Base-by-base conservation (phyloP, 2,113 vertebrate genomes). In the Camelus dromedarius region DNA sequence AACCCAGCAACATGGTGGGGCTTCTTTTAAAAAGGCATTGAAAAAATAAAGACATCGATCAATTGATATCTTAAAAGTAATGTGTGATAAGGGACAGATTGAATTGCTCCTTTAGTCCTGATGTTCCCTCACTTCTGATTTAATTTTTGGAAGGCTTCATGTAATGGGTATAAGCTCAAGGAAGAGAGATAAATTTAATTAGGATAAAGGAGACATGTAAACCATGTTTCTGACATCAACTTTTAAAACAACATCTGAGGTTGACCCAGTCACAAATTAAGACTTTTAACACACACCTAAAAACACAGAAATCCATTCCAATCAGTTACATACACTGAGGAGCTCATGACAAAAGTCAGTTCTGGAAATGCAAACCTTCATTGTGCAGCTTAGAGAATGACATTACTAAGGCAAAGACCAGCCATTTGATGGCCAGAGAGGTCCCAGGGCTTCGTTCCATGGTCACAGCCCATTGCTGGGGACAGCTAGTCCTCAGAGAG, bases 131-230 rank as follows among this genome's bases (percentile, higher is more conserved):
- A 0, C 24, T 50, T 62, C 64, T 64, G 35, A 76, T 62, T 73
- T 93, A 79, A 75, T 94, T 97, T 93, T 58, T 80, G 90, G 73
- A 89, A n/a, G 18, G 87, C 22, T 52, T 70, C 22, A 11, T 35
- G 19, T 48, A 70, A 35, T n/a, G 86, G 56, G 26, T 56, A 16
- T 58, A 48, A 69, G 38, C 77, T 75, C 67, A 83, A 89, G 75
- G 69, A 73, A 56, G 66, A 69, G 46, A 42, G 24, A 92, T 69
- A 60, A 82, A 90, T 75, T 73, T 58, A 80, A 92, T 79, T 58
- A 28, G 50, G 82, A 75, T 67, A 93, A 91, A 95, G 32, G 11
- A 32, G 32, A 69, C 64, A 32, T 35, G 50, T 6, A 70, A 92
- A 15, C 30, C 28, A 48, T 6, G n/a, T 64, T 80, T 84, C 89